phyloP scores from a whole-genome alignment of 2,888 invertebrate species.

The Campaea margaritaria region DNA sequence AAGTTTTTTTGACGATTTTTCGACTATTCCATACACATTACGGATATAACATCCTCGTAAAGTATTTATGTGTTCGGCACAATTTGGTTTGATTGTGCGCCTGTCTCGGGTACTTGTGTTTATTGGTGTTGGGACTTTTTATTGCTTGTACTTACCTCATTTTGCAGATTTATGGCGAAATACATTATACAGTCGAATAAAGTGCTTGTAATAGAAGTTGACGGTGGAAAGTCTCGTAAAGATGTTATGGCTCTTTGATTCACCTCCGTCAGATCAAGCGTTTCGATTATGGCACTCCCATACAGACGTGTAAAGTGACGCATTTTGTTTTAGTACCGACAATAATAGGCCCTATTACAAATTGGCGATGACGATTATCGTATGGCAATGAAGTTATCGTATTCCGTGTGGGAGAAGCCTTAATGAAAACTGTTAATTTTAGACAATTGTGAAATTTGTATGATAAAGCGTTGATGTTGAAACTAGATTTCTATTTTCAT shows the following conservation, averaged over 20 bases:
- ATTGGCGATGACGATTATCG: too few species aligned
- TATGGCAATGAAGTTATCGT: too few species aligned
- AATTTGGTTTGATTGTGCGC: constrained; percentile 49
- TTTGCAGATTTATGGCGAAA: constrained; percentile 30
- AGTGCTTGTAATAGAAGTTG: constrained; percentile 15
- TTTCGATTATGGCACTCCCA: background rate
- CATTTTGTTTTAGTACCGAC: too few species aligned
- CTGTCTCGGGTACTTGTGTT: constrained; percentile 35
- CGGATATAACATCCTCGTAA: constrained; percentile 48
- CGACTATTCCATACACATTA: constrained; percentile 42
- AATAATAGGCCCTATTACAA: too few species aligned
- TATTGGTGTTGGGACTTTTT: constrained; percentile 39
- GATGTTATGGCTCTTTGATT: constrained; percentile 13
- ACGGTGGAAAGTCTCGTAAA: constrained; percentile 13
- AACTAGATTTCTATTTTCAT: too few species aligned
- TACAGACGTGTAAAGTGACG: too few species aligned
- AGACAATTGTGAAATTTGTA: too few species aligned
- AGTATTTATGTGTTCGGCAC: constrained; percentile 55
- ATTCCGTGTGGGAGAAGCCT: too few species aligned
- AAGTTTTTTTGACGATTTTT: constrained; percentile 36
- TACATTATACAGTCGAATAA: constrained; percentile 29
- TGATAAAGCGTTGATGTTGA: too few species aligned
- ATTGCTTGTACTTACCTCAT: constrained; percentile 35
- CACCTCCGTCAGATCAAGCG: constrained; percentile 6
- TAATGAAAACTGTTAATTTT: too few species aligned